These are phyloP conservation scores for Otolemur garnettii DNA, from an alignment of 2,113 vertebrate genomes.

Conservation along the genomic window DNA sequence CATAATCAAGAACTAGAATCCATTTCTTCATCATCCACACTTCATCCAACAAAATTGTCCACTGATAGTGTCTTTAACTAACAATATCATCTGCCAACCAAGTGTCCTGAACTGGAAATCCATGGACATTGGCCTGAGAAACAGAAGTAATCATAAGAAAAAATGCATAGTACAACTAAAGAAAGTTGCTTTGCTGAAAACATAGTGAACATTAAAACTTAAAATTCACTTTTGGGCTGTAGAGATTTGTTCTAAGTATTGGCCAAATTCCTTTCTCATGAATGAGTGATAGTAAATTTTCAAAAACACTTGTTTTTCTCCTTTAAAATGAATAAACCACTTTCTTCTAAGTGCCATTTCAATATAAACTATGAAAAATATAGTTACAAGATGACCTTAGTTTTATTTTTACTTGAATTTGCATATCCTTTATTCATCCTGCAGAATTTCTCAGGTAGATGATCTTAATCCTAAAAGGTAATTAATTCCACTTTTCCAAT, in stretches of 20 bases:
- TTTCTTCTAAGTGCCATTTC: neutral
- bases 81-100: neutral
- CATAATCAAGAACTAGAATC: neutral
- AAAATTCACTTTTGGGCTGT: neutral
- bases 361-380: neutral
- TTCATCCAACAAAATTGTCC: neutral
- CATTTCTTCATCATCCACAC: neutral
- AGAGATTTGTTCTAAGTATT: neutral
- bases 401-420: neutral
- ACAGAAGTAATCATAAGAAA: neutral
- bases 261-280: neutral
- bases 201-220: neutral
- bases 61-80: neutral
- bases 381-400: neutral
- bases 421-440: neutral
- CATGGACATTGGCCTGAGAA: neutral
- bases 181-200: neutral
- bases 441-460: too few species aligned
- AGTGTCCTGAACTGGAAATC: neutral
- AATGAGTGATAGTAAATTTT: neutral
- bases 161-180: too few species aligned
- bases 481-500: too few species aligned
- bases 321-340: neutral
- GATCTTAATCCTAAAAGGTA: too few species aligned
- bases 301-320: neutral